Conservation (phyloP, 2,797 vertebrate species). For the Trichosurus vulpecula region DNA sequence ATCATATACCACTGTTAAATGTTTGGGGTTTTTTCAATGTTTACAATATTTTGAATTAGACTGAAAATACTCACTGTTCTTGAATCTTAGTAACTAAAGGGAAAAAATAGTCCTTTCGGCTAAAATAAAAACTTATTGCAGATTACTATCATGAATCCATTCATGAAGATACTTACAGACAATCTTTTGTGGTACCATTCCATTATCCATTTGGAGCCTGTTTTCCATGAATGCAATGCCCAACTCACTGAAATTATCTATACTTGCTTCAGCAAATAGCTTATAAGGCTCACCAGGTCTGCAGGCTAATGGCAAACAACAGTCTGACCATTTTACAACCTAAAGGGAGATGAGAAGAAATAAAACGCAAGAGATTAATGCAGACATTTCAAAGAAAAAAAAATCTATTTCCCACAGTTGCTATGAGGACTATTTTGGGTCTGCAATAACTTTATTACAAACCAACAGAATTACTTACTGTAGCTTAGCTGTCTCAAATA, state of each 20-base stretch:
- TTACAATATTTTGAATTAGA: not conserved
- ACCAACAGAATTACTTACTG: not conserved
- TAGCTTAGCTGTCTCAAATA: not conserved
- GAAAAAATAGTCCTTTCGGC: not conserved
- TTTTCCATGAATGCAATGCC: conserved; percentile 96
- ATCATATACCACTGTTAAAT: not conserved
- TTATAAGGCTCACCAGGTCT: conserved; percentile 89
- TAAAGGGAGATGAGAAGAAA: conserved; percentile 71
- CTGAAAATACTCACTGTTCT: not conserved
- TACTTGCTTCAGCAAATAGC: conserved; percentile 90
- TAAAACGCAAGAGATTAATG: not conserved
- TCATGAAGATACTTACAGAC: conserved; percentile 88
- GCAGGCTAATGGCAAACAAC: conserved; percentile 91
- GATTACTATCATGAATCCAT: not conserved
- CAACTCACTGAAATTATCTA: conserved; percentile 93
- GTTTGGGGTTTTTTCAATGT: not conserved
- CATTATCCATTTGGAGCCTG: conserved; percentile 93
- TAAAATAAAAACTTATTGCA: no score
- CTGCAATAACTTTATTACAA: not conserved
- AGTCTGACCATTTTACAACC: conserved; percentile 94
- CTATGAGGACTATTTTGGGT: not conserved
- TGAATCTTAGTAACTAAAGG: not conserved
- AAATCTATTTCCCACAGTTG: not conserved
- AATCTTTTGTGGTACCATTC: conserved; percentile 92
- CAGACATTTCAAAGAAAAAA: not conserved